Evolutionary conservation across 2,888 invertebrate species (phyloP).

Genomic region (Diarsia rubi): DNA sequence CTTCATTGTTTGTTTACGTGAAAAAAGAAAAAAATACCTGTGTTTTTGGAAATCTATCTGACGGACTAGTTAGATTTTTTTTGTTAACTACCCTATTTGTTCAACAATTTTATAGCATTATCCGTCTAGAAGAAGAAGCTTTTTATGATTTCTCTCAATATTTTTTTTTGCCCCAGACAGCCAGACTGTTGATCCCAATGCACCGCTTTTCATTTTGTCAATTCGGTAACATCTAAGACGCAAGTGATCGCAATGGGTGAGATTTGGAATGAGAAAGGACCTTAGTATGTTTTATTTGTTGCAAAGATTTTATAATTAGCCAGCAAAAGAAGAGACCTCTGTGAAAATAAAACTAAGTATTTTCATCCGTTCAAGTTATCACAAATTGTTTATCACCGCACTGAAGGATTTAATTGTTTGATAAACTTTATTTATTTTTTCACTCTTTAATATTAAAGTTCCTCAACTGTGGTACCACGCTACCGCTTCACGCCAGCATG

Average conservation of each 20-base stretch:
- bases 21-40: too few relatives aligned
- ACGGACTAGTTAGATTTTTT: too few relatives aligned
- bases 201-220: neutral
- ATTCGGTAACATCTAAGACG: neutral
- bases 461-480: constrained; percentile 64
- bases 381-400: too few relatives aligned
- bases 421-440: neutral
- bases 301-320: neutral
- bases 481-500: constrained; percentile 32
- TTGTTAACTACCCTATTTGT: too few relatives aligned
- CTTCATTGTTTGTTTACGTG: too few relatives aligned
- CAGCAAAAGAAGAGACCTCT: neutral
- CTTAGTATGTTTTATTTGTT: neutral
- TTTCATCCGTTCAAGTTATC: neutral
- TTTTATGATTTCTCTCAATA: too few relatives aligned
- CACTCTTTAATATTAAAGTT: neutral
- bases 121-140: neutral
- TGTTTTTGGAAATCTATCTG: too few relatives aligned
- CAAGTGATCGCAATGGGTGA: too few relatives aligned
- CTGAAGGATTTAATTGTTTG: too few relatives aligned
- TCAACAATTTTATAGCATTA: neutral
- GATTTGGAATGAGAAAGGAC: neutral
- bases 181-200: too few relatives aligned
- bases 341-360: neutral
- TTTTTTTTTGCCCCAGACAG: too few relatives aligned